Evolutionary conservation across 1,140 invertebrate species (phyloP), one percentile per base, ranked within the genome.

Genomic region (Calephelis virginiensis): DNA sequence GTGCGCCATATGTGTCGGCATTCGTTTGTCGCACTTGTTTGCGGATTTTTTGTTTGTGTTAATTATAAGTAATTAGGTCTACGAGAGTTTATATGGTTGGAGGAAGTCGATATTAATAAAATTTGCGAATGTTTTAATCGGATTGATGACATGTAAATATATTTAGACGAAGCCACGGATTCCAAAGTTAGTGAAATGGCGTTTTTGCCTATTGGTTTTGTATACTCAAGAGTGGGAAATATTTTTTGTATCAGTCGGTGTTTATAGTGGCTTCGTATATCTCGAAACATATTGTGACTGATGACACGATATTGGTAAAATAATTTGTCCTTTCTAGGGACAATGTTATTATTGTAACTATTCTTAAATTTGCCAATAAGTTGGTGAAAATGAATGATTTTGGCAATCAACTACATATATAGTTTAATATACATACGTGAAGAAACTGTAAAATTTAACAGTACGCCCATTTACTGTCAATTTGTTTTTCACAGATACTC

Each of bases 1-100:
- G 79, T 81, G 74, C 82, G 81, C 80, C 80, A 75, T 79, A 65
- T 72, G 69, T 53, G 47, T 67, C 68, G 71, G 71, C 70, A 70
- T 66, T 69, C 67, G 40, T 43, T 43, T 70, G 73, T 76, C 74
- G 68, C 71, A 72, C 47, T 50, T 64, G 67, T 68, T 63, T 71
- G 70, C 72, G 63, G 61, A 60, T 13, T 46, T 75, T 70, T 72
- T 72, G 62, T 69, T 70, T 71, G 50, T 65, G 14, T 9, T 65
- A 65, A 40, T 56, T 17, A 53, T 65, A 65, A 65, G 63, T 40
- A 53, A 63, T 63, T 67, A 56, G 67, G 63, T 59, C 40, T 59
- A 64, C 17, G 67, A n/a, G 14, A 49, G 67, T 43, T 13, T 47
- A 62, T 63, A 45, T 63, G 66, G 48, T 10, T 38, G 28, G 67